phyloP scores from a whole-genome alignment of 2,113 vertebrate genomes.

The Dromaius novaehollandiae region DNA sequence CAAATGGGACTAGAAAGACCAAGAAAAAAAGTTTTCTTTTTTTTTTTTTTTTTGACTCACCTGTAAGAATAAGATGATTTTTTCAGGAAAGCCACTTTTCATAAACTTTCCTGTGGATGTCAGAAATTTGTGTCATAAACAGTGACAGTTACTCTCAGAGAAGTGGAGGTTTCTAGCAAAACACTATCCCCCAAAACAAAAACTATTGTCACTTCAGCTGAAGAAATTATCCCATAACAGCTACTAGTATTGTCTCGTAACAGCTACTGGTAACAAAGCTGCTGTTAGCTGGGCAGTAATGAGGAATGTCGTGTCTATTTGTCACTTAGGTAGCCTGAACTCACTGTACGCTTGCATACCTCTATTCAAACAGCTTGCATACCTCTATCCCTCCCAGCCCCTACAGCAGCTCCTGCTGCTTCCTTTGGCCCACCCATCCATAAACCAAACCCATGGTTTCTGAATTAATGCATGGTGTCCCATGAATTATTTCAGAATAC shows the following conservation, averaged over 20 bases:
- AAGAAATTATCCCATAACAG: neutral
- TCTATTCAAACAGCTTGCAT: neutral
- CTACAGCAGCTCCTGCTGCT: neutral
- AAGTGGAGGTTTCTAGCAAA: neutral
- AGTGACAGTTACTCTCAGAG: neutral
- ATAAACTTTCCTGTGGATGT: neutral
- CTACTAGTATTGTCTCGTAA: neutral
- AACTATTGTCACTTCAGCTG: neutral
- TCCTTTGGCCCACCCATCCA: neutral
- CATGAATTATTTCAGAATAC: neutral
- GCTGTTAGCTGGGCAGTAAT: neutral
- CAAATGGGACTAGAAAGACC: neutral
- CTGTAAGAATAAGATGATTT: neutral
- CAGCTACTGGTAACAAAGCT: neutral
- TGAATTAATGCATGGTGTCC: neutral
- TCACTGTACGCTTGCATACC: rapidly evolving
- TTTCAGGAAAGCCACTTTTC: neutral
- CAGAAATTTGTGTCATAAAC: neutral
- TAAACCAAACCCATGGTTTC: neutral
- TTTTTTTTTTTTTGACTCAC: neutral
- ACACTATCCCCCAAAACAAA: neutral
- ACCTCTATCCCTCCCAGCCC: neutral
- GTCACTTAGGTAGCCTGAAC: neutral
- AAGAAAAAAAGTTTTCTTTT: neutral
- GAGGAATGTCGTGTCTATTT: neutral